Conservation (phyloP, 2,113 vertebrate genomes). For the Phoxinus phoxinus region DNA sequence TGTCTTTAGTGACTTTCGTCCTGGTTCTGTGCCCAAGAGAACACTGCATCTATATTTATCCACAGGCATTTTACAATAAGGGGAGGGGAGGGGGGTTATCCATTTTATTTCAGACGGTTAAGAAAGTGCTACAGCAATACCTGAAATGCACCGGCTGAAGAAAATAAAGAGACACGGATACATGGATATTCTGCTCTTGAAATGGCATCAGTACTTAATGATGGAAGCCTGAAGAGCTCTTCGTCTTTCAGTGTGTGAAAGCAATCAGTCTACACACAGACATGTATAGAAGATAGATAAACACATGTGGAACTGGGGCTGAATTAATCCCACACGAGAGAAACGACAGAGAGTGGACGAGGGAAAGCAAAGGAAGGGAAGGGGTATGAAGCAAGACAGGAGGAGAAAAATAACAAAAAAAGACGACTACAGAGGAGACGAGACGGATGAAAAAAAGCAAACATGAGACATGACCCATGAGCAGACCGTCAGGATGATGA, state of each 20-base stretch:
- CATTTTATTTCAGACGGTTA: constrained; percentile 2
- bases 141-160: constrained; percentile 9
- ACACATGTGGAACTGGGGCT: not conserved
- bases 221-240: not conserved
- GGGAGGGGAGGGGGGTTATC: not conserved
- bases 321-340: not conserved
- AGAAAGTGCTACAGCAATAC: not conserved
- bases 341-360: not conserved
- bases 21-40: constrained; percentile 31
- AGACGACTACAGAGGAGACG: constrained; percentile 3
- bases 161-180: constrained; percentile 11
- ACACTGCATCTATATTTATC: constrained; percentile 15
- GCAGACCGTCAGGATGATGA: constrained; percentile 29
- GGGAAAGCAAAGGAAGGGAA: not conserved
- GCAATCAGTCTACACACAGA: not conserved
- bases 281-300: not conserved
- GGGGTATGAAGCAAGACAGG: constrained; percentile 1
- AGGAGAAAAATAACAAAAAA: constrained; percentile 25
- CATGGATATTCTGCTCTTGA: not conserved
- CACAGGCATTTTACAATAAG: constrained; percentile 1
- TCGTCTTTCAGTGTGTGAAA: not conserved
- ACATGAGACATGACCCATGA: constrained; percentile 8
- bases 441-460: not conserved
- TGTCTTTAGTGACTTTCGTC: constrained; percentile 29
- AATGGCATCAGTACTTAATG: not conserved